phyloP scores from a whole-genome alignment of 2,888 invertebrate species.

The Hybos culiciformis region DNA sequence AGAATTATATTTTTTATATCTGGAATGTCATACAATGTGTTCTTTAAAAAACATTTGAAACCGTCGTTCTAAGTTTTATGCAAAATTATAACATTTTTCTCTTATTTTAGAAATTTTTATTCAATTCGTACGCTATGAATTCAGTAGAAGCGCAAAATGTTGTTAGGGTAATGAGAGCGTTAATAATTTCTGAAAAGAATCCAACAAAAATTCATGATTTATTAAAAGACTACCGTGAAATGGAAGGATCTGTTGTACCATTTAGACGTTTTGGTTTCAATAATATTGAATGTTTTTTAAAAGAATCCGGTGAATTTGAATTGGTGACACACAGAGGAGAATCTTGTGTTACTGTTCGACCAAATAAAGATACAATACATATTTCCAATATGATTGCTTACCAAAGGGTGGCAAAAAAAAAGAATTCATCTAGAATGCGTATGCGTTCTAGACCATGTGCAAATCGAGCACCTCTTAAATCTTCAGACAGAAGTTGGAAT shows the following conservation, averaged over 20 bases:
- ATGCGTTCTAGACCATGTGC: constrained; percentile 16
- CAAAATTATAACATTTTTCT: too few species aligned
- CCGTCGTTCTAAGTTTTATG: too few species aligned
- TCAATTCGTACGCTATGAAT: background rate
- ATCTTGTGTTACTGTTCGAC: constrained; percentile 19
- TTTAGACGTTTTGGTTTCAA: constrained; percentile 45
- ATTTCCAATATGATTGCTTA: constrained; percentile 27
- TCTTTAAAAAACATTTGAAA: too few species aligned
- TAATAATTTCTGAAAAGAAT: constrained; percentile 27
- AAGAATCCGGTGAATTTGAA: constrained; percentile 43
- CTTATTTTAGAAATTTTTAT: background rate
- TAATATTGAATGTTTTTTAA: constrained; percentile 45
- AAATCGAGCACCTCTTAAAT: constrained; percentile 13
- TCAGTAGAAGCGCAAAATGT: constrained; percentile 16
- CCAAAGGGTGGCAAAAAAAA: constrained; percentile 20
- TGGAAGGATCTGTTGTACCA: constrained; percentile 51
- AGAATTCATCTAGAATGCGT: constrained; percentile 11
- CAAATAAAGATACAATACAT: constrained; percentile 21
- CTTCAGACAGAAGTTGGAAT: constrained; percentile 20
- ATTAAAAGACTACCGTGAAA: constrained; percentile 45
- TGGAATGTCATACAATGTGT: too few species aligned
- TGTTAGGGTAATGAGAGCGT: constrained; percentile 25
- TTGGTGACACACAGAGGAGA: constrained; percentile 39
- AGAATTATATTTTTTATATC: too few species aligned
- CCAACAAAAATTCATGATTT: constrained; percentile 25